Evolutionary conservation across 1,140 invertebrate species (phyloP), one percentile per base, ranked within the genome.

Genomic region (Psilanteris sp.): DNA sequence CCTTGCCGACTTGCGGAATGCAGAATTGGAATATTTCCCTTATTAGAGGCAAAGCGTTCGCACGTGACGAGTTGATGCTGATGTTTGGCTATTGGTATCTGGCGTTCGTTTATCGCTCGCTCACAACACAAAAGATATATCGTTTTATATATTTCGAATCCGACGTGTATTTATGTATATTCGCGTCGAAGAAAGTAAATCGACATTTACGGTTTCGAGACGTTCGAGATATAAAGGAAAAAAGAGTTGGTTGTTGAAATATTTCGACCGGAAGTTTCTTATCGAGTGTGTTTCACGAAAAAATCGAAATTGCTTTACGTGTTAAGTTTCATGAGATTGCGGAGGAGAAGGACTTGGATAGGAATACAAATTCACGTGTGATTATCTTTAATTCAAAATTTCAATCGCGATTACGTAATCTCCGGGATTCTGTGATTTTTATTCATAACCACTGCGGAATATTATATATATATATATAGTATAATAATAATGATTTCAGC

Each of bases 21-120:
- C 44, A 64, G 48, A 79, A 80, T 82, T 82, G 80, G 79, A 82
- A 80, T 82, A 82, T 80, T 72, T 82, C 39, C 59, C 62, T 80
- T 82, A 79, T 82, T 82, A 80, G 73, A 77, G 34, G 44, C 55
- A 37, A 52, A 50, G 41, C 52, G 26, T 57, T 71, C 29, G 59
- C 50, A 70, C 64, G 72, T 71, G 57, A 66, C 31, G 31, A 57
- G 64, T 70, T 52, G n/a, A 39, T 43, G 52, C n/a, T 41, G 54
- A 75, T 72, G 61, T 75, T 72, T 27, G 67, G 66, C 41, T 50
- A 68, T 72, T 72, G 29, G 55, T 34, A 43, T 62, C 22, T 15
- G 27, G 3, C 29, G 46, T 43, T 54, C 15, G 15, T 50, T 55
- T 59, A 59, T 64, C 55, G 36, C 11, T 9, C 27, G 13, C 29